These are phyloP conservation scores for Microplitis manilae DNA, from an alignment of 2,888 invertebrate species.

Conservation along the genomic window DNA sequence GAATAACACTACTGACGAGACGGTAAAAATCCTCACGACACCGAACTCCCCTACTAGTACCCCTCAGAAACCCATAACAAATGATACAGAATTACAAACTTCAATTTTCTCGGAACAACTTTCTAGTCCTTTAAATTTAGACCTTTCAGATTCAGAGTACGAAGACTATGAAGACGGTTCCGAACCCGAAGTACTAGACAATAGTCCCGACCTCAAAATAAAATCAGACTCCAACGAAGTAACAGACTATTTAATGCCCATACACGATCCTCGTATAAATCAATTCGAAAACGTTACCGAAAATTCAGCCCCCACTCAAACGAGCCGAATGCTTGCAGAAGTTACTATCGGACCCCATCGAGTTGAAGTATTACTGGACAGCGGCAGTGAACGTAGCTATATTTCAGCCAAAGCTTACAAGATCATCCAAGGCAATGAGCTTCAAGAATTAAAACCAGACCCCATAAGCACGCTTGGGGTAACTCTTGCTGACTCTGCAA, in stretches of 20 bases:
- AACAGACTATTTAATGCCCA: background rate
- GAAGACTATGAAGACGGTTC: background rate
- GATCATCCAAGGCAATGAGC: background rate
- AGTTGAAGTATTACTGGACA: background rate
- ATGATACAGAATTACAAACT: background rate
- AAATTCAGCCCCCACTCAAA: background rate
- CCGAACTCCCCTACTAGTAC: no score
- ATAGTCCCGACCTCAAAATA: background rate
- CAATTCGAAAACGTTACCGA: background rate
- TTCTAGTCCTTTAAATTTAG: background rate
- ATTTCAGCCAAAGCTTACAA: background rate
- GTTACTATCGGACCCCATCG: background rate
- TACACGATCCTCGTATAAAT: background rate
- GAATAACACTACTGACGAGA: no score
- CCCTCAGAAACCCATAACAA: background rate
- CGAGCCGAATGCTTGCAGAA: background rate
- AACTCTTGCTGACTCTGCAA: background rate
- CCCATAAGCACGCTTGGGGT: background rate
- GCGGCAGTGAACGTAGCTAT: background rate
- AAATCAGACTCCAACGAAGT: background rate
- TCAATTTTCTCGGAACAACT: background rate
- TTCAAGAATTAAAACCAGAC: background rate
- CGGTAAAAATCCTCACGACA: no score
- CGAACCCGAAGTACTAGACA: background rate
- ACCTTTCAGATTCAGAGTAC: background rate